phyloP scores from a whole-genome alignment of 2,888 invertebrate species.

The Tetranychus piercei region DNA sequence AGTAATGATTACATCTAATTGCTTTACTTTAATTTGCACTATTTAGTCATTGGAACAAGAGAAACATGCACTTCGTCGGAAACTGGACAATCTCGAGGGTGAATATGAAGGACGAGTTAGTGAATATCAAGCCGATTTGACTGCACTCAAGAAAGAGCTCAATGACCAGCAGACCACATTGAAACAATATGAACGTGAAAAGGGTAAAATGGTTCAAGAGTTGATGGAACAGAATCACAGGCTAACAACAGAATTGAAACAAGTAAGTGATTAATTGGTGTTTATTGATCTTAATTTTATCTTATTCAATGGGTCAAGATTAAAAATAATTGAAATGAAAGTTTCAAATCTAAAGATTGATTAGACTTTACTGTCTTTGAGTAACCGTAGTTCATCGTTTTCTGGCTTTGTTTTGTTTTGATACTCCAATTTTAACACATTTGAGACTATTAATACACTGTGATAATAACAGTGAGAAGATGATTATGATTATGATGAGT shows the following conservation, averaged over 20 bases:
- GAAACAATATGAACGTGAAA: slow-evolving; percentile 43
- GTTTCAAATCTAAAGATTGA: too few relatives aligned
- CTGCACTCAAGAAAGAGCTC: slow-evolving; percentile 55
- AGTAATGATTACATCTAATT: neutral
- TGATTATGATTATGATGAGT: slow-evolving; percentile 4
- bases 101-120: slow-evolving; percentile 69
- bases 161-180: slow-evolving; percentile 37
- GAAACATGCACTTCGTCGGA: slow-evolving; percentile 63
- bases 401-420: too few relatives aligned
- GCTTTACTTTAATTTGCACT: neutral
- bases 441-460: neutral
- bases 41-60: slow-evolving; percentile 75
- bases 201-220: slow-evolving; percentile 57
- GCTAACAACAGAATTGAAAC: slow-evolving; percentile 64
- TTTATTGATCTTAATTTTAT: neutral
- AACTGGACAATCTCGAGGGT: slow-evolving; percentile 62
- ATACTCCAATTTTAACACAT: neutral
- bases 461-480: neutral
- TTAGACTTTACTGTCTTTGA: too few relatives aligned
- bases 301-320: neutral
- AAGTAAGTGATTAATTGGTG: slow-evolving; percentile 37
- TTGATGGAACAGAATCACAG: slow-evolving; percentile 72
- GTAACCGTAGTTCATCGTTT: too few relatives aligned
- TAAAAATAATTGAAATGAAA: too few relatives aligned
- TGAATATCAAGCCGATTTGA: slow-evolving; percentile 73